Conservation (phyloP, 2,797 vertebrate genomes). For the Parauchenoglanis ngamensis region DNA sequence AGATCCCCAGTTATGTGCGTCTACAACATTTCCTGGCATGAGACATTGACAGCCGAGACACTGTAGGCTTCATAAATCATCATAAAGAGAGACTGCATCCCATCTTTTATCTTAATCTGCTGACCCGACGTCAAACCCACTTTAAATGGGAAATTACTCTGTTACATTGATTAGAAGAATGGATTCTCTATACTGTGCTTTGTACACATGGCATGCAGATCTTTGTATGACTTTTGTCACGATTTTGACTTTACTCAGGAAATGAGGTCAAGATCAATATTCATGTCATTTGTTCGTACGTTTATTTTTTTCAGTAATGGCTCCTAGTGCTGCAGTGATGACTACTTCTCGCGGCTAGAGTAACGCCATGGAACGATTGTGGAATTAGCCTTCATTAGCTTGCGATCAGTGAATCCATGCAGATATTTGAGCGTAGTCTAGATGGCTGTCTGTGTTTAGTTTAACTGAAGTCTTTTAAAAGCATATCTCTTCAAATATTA, state of each 20-base stretch:
- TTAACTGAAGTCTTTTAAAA: constrained; percentile 16
- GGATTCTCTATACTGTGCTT: constrained; percentile 12
- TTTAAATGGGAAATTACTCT: constrained; percentile 29
- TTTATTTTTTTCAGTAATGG: neutral
- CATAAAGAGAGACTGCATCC: constrained; percentile 27
- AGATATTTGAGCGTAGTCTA: constrained; percentile 17
- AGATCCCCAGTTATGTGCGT: constrained; percentile 8
- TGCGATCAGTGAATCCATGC: constrained; percentile 31
- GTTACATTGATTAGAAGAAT: constrained; percentile 30
- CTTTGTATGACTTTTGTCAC: neutral
- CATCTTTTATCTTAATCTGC: constrained; percentile 27
- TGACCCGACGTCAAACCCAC: constrained; percentile 11
- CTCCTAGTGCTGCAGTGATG: constrained; percentile 28
- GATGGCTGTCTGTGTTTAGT: neutral
- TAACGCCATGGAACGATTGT: constrained; percentile 50
- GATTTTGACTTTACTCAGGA: neutral
- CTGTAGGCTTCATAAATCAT: constrained; percentile 26
- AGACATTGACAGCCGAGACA: constrained; percentile 16
- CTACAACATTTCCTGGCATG: constrained; percentile 13
- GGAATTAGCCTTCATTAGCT: constrained; percentile 50
- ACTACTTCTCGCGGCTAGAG: constrained; percentile 37
- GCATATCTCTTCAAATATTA: constrained; percentile 9
- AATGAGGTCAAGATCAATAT: constrained; percentile 16
- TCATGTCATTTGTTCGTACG: constrained; percentile 25
- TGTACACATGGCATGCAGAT: constrained; percentile 13